Evolutionary conservation across 30 jellyfish, hydroid and myxozoan genomes (phyloP), one percentile per base, ranked within the genome.

Genomic region (Cassiopea xamachana): DNA sequence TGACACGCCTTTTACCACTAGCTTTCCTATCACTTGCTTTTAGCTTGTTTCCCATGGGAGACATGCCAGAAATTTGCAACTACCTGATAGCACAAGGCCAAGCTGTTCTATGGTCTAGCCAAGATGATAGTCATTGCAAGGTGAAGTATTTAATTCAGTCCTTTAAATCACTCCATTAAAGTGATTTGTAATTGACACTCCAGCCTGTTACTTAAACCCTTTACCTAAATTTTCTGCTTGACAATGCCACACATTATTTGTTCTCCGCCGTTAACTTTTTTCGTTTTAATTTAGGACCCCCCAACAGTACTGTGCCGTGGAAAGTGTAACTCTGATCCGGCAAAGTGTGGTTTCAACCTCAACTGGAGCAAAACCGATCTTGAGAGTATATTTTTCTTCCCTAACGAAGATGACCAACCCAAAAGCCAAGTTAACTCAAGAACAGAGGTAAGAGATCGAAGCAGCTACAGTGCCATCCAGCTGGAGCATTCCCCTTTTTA

Each of bases 31-130:
- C 8, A 2, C 9, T 51, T 51, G 9, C 43, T 70, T 87, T 39
- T 72, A 94, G 98, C 91, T 73, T 94, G 70, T 94, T 94, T 91
- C 98, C 97, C 1, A 81, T 93, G 93, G 98, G 97, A 48, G 98
- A 94, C 71, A 94, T 94, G 98, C 98, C 98, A 72, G 97, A 90
- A 43, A 80, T 94, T 1, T 86, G 95, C 81, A 75, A 82, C 72
- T 80, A 77, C 64, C 88, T 94, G 73, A 77, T 94, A 7, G 84
- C 93, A 1, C 82, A 88, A 61, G 98, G 98, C 43, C 92, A 94
- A 79, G 98, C 98, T 27, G 97, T 94, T 51, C 92, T 91, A 2
- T 94, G 98, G 98, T 94, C 98, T 7, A 94, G 98, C 73, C 97
- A 89, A 69, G 97, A 91, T 72, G 85, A 84, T 64, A 84, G 90